Base-by-base conservation (phyloP, 2,888 invertebrate genomes). In the Uropetala carovei region DNA sequence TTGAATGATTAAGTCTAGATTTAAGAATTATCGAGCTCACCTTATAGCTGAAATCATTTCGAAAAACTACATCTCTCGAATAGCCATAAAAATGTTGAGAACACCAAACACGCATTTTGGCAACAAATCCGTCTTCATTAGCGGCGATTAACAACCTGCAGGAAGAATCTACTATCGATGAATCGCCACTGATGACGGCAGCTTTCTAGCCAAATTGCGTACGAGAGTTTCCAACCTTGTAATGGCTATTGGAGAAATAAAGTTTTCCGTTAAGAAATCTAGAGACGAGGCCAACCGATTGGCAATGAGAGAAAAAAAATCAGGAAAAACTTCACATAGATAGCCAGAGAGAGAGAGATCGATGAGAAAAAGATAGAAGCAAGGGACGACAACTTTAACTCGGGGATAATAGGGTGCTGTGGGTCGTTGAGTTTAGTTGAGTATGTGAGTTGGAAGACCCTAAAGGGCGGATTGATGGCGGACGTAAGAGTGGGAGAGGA, bases 381-480 rank as follows among this genome's bases (percentile, higher is more conserved):
- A n/a, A 56, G 85, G 58, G 57, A 27, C 14, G 85, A 85, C n/a
- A n/a, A n/a, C n/a, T 84, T 43, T n/a, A 84, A 58, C 58, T 85
- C 58, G 22, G 22, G 16, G 85, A 85, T 85, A 58, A 85, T 58
- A 11, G 85, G 57, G 10, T 22, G 85, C 58, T 58, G 22, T 58
- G 57, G 57, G 58, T 10, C 85, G 56, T 57, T 10, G 85, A 22
- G 58, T 85, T 85, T 85, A 85, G 57, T 58, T 57, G 85, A 85
- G 58, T n/a, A 57, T 57, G n/a, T 58, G 85, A 56, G 85, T 58
- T 22, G 85, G 2, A 58, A 22, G 43, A n/a, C 18, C 43, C 9
- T 10, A 68, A 68, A 22, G 68, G 18, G 68, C 10, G 13, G 4
- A 75, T 3, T 75, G 22, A 27, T 27, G 22, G 11, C 3, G 75